Percentiles rank a stretch among this genome's conserved stretches.
Evolutionary conservation across 1,140 invertebrate genomes (phyloP).

Genomic region (Drosophila sproati): DNA sequence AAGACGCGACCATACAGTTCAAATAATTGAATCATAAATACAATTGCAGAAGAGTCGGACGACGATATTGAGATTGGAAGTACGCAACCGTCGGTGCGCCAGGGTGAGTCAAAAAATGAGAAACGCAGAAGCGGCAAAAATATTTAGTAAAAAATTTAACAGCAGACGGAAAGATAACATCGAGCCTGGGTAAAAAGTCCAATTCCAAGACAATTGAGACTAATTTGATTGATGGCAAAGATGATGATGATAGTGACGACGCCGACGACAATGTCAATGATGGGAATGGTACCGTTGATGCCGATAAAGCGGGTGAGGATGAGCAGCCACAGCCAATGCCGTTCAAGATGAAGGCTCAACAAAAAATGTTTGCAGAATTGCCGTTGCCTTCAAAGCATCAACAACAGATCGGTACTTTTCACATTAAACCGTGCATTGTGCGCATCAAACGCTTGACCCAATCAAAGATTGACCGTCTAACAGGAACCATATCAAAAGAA

Average conservation of each 20-base stretch:
- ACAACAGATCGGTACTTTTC: neutral
- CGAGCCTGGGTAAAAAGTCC: no score
- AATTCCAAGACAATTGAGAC: no score
- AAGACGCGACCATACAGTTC: no score
- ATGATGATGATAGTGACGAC: neutral
- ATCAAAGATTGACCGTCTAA: neutral
- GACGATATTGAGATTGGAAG: no score
- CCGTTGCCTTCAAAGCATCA: neutral
- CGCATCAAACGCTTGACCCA: constrained; percentile 27
- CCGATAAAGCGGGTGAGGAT: neutral
- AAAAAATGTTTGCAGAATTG: constrained; percentile 65
- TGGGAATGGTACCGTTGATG: neutral
- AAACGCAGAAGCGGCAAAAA: no score
- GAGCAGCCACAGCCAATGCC: constrained; percentile 3
- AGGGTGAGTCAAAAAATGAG: no score
- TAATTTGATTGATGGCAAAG: no score
- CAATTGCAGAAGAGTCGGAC: no score
- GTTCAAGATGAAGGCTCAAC: constrained; percentile 63
- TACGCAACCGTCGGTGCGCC: no score
- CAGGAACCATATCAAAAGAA: neutral
- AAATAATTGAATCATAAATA: no score
- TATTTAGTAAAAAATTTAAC: no score
- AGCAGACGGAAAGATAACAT: no score
- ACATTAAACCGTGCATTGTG: neutral
- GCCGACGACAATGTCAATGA: neutral